Evolutionary conservation across 2,797 vertebrate species (phyloP), one percentile per base, ranked within the genome.

Genomic region (Schizothorax lantsangensis): DNA sequence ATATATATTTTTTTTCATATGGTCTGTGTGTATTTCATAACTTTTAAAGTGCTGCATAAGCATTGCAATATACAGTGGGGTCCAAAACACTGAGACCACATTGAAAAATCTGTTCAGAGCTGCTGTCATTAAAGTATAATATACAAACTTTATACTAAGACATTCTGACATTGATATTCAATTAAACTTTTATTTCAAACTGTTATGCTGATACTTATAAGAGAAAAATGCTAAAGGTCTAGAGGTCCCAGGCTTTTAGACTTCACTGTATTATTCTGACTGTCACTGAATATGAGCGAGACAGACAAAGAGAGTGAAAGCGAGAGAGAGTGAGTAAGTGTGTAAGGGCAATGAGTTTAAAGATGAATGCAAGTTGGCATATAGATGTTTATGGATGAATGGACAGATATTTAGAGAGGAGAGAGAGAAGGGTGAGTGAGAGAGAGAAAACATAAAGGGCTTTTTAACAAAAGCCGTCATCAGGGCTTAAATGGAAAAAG

Each of bases 251-350:
- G 12, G 26, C 49, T 17, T 77, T 43, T 47, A 17, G 57, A 79
- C 36, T 4, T 64, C 57, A 33, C 21, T 57, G 21, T 52, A 52
- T 43, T 80, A 66, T 79, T 57, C 57, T 78, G 45, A 26, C 57
- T 33, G 64, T 71, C n/a, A 43, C 57, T 79, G 19, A 79, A 79
- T 21, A 52, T 54, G 62, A 57, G 75, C 2, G 91, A 89, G 89
- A 88, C 57, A 75, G 62, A 85, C 88, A 83, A 83, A 86, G 84
- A 84, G 68, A 66, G 85, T 47, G 15, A 59, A 87, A 88, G 85
- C 87, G 17, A 19, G 52, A 71, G 80, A 79, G 74, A 77, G 43
- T 30, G 66, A 54, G 75, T 33, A 47, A 23, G 62, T 52, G 72
- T 49, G 72, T 54, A n/a, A 74, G 54, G n/a, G 40, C 49, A 52